These are phyloP conservation scores for Drosophila affinis DNA, from an alignment of 2,888 invertebrate genomes.

Conservation along the genomic window DNA sequence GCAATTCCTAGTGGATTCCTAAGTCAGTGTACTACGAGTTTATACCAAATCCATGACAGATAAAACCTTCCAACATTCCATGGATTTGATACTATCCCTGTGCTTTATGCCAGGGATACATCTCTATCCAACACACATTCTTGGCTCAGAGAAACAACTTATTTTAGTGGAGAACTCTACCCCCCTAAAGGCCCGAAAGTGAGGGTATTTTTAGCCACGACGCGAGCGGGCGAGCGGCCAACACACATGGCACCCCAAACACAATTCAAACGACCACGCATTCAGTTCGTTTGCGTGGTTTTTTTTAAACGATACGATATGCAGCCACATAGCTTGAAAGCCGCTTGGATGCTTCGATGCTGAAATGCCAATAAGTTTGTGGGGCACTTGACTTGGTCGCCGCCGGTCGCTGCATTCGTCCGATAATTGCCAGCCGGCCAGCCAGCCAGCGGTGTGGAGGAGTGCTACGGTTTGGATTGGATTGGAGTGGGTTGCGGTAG, in stretches of 20 bases:
- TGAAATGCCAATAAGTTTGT: conserved; percentile 26
- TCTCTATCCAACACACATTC: not conserved
- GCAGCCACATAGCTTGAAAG: not conserved
- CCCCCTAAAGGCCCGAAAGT: not conserved
- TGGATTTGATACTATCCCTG: not conserved
- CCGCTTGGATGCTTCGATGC: conserved; percentile 27
- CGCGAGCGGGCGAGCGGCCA: not conserved
- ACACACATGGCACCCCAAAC: not conserved
- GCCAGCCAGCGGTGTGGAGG: not conserved
- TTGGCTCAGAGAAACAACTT: not conserved
- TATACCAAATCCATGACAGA: too few relatives aligned
- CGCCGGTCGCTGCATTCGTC: not conserved
- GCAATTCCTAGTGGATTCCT: too few relatives aligned
- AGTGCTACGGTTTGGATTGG: not conserved
- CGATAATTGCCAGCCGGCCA: conserved; percentile 16
- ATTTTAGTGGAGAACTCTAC: not conserved
- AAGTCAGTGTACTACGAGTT: too few relatives aligned
- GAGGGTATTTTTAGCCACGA: not conserved
- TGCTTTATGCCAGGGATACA: not conserved
- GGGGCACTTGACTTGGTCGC: conserved; percentile 3
- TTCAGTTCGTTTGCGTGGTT: conserved; percentile 2
- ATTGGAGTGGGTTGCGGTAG: not conserved
- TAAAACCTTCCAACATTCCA: too few relatives aligned
- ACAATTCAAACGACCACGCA: conserved; percentile 11
- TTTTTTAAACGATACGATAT: not conserved